Evolutionary conservation across 1,140 invertebrate species (phyloP), one percentile per base, ranked within the genome.

Genomic region (Phortica variegata): DNA sequence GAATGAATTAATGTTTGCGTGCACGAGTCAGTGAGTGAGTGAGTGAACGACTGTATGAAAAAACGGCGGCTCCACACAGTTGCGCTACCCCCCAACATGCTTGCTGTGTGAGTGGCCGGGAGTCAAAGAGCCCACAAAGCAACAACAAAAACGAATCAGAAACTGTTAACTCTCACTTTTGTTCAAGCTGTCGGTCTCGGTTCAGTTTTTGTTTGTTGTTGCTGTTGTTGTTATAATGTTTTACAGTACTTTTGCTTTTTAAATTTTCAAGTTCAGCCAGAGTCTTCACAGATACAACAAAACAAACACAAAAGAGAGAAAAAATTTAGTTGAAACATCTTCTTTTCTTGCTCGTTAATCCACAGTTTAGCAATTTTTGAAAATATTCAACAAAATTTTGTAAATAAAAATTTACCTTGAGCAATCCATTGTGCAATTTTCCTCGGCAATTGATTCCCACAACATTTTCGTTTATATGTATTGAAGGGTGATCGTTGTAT

Each of bases 371-470:
- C 34, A 44, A 40, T n/a, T n/a, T n/a, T n/a, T n/a, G n/a, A n/a
- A n/a, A n/a, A n/a, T n/a, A n/a, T n/a, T n/a, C n/a, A n/a, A n/a
- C n/a, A n/a, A n/a, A n/a, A n/a, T n/a, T n/a, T n/a, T n/a, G n/a
- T n/a, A n/a, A n/a, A 42, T 18, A 43, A 7, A 36, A 6, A 73
- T 54, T 73, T 73, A 73, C 71, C 70, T 73, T 61, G 58, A 56
- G 54, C 58, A 73, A 54, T 73, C 71, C 71, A 73, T 73, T 33
- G 37, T 51, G 59, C 70, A 65, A 47, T 45, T 62, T 43, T 73
- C 71, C 53, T 73, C 71, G 40, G 45, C 50, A 46, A 73, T 73
- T 32, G 65, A 54, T 65, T 73, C 71, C 71, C 71, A 73, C 53
- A 70, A 38, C 71, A 73, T 73, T 65, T 73, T 73, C n/a, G n/a